Evolutionary conservation across 1,140 invertebrate species (phyloP), one percentile per base, ranked within the genome.

Genomic region (Drosophila pallidifrons): DNA sequence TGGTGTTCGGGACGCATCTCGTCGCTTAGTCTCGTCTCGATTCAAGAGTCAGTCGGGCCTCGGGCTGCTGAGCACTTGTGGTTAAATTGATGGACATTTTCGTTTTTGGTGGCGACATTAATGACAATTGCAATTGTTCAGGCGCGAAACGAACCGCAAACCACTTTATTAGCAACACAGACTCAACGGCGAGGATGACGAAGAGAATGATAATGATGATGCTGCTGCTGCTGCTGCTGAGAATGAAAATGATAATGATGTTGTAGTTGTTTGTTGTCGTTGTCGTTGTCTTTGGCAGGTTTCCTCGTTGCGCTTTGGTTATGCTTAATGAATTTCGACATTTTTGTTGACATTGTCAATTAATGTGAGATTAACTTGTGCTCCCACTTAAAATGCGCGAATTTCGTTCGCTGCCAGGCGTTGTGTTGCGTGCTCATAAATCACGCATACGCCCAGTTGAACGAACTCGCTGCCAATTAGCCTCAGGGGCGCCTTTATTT

Each of bases 381-480:
- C 35, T 46, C 10, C 10, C 41, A 13, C 46, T 20, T 20, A 47
- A 47, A 57, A 16, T 16, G 10, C 8, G 32, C 15, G 13, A 38
- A 38, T 55, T 38, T 20, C 52, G 30, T 16, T 38, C 15, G n/a
- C 38, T 16, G 35, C 7, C 35, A 7, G 15, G 2, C 20, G 0
- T 20, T 20, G 16, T 10, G 28, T 63, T 81, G 87, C 77, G 82
- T 82, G 79, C 58, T 52, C 67, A 88, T 81, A 88, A 85, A 85
- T 88, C 83, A 89, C 85, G 81, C 81, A 88, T 81, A 81, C 81
- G 85, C 81, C 75, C 77, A 81, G 85, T 89, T 89, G 75, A 89
- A 89, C 75, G 85, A 89, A 82, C 85, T 63, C 70, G 55, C 51
- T 59, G 85, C 66, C 82, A 87, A 87, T 82, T 82, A 79, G 83